phyloP scores from a whole-genome alignment of 2,113 vertebrate species.

The Rhinichthys klamathensis region DNA sequence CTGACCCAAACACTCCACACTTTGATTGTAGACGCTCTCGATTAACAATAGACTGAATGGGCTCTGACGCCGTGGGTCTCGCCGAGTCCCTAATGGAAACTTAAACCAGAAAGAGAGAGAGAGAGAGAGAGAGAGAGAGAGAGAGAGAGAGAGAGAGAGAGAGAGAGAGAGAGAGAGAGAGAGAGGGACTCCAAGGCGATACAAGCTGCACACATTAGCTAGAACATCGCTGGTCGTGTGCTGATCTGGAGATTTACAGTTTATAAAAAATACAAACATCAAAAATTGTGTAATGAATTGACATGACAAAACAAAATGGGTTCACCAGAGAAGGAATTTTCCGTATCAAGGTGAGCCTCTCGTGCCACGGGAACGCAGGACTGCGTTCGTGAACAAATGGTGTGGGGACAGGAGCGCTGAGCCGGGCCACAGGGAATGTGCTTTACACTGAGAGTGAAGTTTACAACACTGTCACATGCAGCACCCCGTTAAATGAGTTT shows the following conservation, averaged over 20 bases:
- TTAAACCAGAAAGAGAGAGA: conserved; percentile 46
- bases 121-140: conserved; percentile 1
- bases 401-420: conserved; percentile 15
- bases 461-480: conserved; percentile 28
- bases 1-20: conserved; percentile 64
- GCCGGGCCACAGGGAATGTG: conserved; percentile 21
- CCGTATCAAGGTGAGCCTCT: background rate
- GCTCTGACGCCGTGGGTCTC: conserved; percentile 55
- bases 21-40: conserved; percentile 56
- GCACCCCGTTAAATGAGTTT: conserved; percentile 47
- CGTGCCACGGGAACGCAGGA: conserved; percentile 6
- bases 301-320: background rate
- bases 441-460: conserved; percentile 19
- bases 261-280: background rate
- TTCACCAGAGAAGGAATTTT: conserved; percentile 15
- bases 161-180: conserved; percentile 20
- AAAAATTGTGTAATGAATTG: background rate
- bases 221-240: background rate
- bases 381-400: conserved; percentile 39
- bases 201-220: background rate
- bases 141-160: conserved; percentile 22
- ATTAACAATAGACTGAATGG: conserved; percentile 60
- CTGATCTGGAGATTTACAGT: conserved; percentile 8
- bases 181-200: background rate
- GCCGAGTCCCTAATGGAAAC: conserved; percentile 57